Base-by-base conservation (phyloP, 2,888 invertebrate genomes). In the Boloria selene region DNA sequence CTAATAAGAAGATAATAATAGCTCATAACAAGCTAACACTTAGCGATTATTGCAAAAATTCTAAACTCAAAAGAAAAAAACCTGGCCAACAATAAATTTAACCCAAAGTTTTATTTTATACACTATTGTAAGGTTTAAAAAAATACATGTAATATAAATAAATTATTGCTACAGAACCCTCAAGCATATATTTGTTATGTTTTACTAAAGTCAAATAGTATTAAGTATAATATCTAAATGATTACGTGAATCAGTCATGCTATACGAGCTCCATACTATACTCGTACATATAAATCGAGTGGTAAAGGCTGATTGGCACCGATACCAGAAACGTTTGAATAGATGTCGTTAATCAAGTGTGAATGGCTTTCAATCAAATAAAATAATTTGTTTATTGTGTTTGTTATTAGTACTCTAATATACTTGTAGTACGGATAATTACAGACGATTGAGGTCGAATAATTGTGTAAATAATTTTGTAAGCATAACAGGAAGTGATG, bases 261-360 rank as follows among this genome's bases (percentile, higher is more conserved):
- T 31, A 31, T 31, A 31, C 31, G 31, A 31, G 31, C 31, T 31
- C 31, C 31, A 31, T 47, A 47, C n/a, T 47, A 14, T 22, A 22
- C 22, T 22, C 22, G 22, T 22, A 22, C 22, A 22, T 22, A 22
- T 22, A 47, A 16, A 47, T 47, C 16, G 16, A 47, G n/a, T 47
- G 16, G 16, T 47, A 13, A 16, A 47, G n/a, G n/a, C 54, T 64
- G 54, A 63, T 67, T 65, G 65, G 60, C 65, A 50, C 38, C 42
- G 42, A 17, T 55, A 42, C 26, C 38, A 31, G 54, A 10, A n/a
- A 31, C 38, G 49, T 38, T 42, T n/a, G 52, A 47, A 31, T 31
- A 31, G 31, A 31, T 7, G 10, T 64, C 61, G 47, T 67, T 45
- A 64, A 61, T 67, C 56, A 65, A 26, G 45, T 54, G 49, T 50